A percentile compares a stretch with the other conserved stretches of the same genome.
Conservation (phyloP, 1,140 invertebrate species). For the Bombyx mori region ASM3026992v2 NC_085115.1:1043001-1043500, state of each 20-base stretch:
- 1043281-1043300: not conserved
- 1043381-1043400: no score
- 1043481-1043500: no score
- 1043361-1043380: no score
- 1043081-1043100: slow-evolving; percentile 24
- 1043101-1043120: slow-evolving; percentile 47
- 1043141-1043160: slow-evolving; percentile 48
- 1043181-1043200: slow-evolving; percentile 37
- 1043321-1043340: no score
- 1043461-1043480: no score
- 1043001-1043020: not conserved
- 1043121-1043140: slow-evolving; percentile 44
- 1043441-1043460: no score
- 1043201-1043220: slow-evolving; percentile 61
- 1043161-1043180: slow-evolving; percentile 59
- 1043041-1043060: no score
- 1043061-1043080: slow-evolving; percentile 28
- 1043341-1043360: no score
- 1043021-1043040: no score
- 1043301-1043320: not conserved
- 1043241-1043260: slow-evolving; percentile 50
- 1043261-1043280: slow-evolving; percentile 30
- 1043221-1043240: slow-evolving; percentile 61
- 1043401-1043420: no score
- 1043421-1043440: no score